Base-by-base conservation (phyloP, 1,140 invertebrate genomes). In the Drosophila orena region DNA sequence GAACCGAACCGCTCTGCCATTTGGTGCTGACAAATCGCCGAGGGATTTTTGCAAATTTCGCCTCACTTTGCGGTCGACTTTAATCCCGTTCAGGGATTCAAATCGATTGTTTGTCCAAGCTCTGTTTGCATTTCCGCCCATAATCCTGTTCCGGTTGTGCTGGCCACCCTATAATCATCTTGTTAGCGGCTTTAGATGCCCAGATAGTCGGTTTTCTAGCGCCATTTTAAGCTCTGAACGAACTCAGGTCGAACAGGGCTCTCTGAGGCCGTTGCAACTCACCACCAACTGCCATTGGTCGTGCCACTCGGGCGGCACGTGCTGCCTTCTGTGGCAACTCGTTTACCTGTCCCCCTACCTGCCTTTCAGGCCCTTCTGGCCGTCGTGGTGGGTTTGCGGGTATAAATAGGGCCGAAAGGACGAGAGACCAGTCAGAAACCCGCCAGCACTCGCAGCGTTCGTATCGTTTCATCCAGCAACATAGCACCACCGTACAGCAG, bases 91-190 rank as follows among this genome's bases (percentile, higher is more conserved):
- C 44, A 40, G 50, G 53, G 50, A 17, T n/a, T 15, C 30, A 30
- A 30, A 30, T 30, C 20, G 42, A 58, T 64, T 83, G 66, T 57
- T 66, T 57, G 40, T 15, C 17, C 59, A 40, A 43, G 47, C 50
- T 76, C 40, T 86, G 81, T 86, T 89, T 89, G 79, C 65, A 89
- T 89, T 89, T 89, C 84, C 84, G 84, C 84, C 84, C 84, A 53
- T 56, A 40, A 35, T 65, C 52, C 20, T 77, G 84, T 89, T 89
- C 84, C 84, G 84, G 84, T 58, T 34, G 15, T 7, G 20, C 38
- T 34, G 46, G 37, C 47, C 66, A 89, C 43, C 77, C 77, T 68
- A 71, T 84, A 89, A 89, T 89, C 69, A 89, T 78, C 84, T 89
- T 80, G 84, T 89, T 89, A 89, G 71, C 75, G 84, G 79, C 84